Evolutionary conservation across 2,113 vertebrate genomes (phyloP).

Genomic region (Oncorhynchus mykiss): DNA sequence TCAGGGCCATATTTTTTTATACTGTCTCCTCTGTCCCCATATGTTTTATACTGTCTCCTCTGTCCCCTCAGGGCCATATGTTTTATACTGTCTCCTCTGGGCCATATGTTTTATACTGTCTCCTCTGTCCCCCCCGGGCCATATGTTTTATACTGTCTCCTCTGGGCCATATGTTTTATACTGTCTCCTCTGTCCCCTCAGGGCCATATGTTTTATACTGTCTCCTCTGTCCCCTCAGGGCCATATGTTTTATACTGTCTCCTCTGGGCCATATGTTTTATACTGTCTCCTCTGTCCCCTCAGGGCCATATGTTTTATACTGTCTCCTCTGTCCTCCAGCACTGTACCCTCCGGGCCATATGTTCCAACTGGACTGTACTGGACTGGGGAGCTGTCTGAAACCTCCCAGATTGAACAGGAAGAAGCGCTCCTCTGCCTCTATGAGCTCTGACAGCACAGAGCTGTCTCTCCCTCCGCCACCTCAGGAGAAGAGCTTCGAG

Average conservation of each 20-base stretch:
- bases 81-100: constrained; percentile 42
- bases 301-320: too few relatives aligned
- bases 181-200: constrained; percentile 52
- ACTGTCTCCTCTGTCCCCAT: constrained; percentile 49
- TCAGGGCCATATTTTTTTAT: constrained; percentile 56
- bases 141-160: constrained; percentile 44
- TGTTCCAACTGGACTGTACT: constrained; percentile 66
- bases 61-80: constrained; percentile 61
- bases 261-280: too few relatives aligned
- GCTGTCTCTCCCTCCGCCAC: constrained; percentile 50
- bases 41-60: constrained; percentile 40
- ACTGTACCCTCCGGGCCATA: constrained; percentile 59
- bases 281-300: too few relatives aligned
- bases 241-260: too few relatives aligned
- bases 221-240: too few relatives aligned
- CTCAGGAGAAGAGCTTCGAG: constrained; percentile 66
- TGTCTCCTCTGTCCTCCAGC: constrained; percentile 16
- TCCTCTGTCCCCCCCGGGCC: constrained; percentile 58
- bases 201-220: constrained; percentile 39
- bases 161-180: constrained; percentile 32
- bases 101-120: constrained; percentile 49
- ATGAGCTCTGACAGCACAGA: constrained; percentile 67
- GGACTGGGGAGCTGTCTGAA: constrained; percentile 46
- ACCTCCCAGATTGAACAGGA: constrained; percentile 47
- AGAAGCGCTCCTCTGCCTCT: constrained; percentile 67